Conservation (phyloP, 2,888 invertebrate genomes). For the Ametastegia equiseti region DNA sequence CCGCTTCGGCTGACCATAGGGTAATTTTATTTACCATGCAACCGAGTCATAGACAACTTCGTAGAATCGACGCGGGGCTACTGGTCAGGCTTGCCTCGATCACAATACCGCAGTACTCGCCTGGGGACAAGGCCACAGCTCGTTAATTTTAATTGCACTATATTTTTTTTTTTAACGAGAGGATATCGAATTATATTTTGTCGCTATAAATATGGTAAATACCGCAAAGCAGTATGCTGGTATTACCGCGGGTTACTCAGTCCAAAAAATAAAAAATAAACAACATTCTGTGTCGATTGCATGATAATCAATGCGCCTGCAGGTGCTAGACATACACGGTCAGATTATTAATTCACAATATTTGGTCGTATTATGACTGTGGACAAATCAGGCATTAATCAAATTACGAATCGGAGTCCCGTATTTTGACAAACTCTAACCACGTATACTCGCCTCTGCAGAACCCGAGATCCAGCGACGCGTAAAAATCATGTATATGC, state of each 20-base stretch:
- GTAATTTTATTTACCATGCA: conserved; percentile 29
- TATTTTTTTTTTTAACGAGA: conserved; percentile 37
- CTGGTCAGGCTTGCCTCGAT: not conserved
- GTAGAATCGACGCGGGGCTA: not conserved
- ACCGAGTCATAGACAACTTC: conserved; percentile 17
- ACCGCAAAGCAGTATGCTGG: not conserved
- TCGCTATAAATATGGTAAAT: not conserved
- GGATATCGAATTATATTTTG: conserved; percentile 31
- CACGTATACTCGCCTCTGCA: not conserved
- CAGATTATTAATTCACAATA: not conserved
- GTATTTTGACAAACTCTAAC: not conserved
- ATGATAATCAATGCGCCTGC: not conserved
- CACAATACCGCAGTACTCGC: not conserved
- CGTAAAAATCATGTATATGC: not conserved
- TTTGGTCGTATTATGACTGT: not conserved
- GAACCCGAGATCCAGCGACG: not conserved
- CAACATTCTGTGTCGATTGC: not conserved
- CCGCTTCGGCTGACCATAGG: conserved; percentile 31
- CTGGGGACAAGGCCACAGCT: conserved; percentile 18
- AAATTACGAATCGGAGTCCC: not conserved
- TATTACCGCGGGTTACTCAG: not conserved
- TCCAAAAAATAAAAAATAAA: too few relatives aligned
- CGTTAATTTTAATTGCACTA: conserved; percentile 46
- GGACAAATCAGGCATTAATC: not conserved
- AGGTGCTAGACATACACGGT: not conserved